Evolutionary conservation across 2,113 vertebrate species (phyloP).

Genomic region (Procavia capensis): DNA sequence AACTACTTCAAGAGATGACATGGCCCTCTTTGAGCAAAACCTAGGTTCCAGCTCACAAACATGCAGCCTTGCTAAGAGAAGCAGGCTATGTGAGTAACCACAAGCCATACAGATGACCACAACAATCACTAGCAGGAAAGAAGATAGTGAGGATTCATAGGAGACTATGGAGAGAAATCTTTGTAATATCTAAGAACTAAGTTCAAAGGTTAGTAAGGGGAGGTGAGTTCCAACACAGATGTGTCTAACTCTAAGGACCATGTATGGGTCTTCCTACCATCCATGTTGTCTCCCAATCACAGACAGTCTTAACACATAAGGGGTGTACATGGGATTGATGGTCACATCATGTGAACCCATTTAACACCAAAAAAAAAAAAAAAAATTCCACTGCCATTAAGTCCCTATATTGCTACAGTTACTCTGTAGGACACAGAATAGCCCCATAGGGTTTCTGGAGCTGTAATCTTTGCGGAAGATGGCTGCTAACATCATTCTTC

Average conservation of each 20-base stretch:
- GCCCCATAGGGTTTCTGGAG: no score
- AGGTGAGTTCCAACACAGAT: not conserved
- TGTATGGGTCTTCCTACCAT: not conserved
- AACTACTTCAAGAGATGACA: conserved; percentile 10
- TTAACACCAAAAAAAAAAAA: no score
- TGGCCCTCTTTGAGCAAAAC: not conserved
- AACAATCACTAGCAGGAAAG: not conserved
- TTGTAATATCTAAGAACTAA: not conserved
- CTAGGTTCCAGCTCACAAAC: not conserved
- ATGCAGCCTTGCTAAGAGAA: not conserved
- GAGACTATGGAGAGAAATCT: not conserved
- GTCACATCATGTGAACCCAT: not conserved
- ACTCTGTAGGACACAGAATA: no score
- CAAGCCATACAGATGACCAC: not conserved
- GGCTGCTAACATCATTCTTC: no score
- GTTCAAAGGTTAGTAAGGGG: not conserved
- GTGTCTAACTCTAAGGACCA: not conserved
- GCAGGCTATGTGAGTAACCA: not conserved
- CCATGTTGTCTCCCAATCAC: not conserved
- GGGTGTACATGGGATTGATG: not conserved
- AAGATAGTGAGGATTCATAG: not conserved
- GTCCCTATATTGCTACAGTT: no score
- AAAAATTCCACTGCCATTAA: no score
- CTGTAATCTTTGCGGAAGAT: no score
- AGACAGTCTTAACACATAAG: not conserved